Base-by-base conservation (phyloP, 2,113 vertebrate species). In the Tapirus terrestris region DNA sequence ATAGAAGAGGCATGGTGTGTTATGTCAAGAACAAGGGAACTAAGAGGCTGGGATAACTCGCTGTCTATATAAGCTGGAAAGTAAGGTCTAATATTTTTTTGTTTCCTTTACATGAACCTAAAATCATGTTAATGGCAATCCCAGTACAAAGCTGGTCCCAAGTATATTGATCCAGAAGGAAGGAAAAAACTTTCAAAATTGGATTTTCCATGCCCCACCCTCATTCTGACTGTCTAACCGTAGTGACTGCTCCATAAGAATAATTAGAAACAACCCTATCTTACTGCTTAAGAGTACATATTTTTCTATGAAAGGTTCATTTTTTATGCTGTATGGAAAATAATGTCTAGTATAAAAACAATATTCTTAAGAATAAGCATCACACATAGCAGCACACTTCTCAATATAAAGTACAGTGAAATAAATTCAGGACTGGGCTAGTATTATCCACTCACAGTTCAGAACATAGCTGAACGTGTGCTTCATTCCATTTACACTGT, bases 131-230 rank as follows among this genome's bases (percentile, higher is more conserved):
- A 85, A 83, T 1, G n/a, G 3, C 2, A 43, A 56, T 60, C 20
- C 53, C 72, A 75, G 6, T 39, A 45, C 94, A 92, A 89, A 81
- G 20, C 2, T 89, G 36, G 3, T 77, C n/a, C 67, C 29, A 91
- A 76, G 12, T 65, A 89, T 8, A 91, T 12, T 60, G 75, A 96
- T 58, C 18, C 43, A 95, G 5, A 90, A 4, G 25, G 16, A 81
- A 91, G 43, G 25, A 95, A 95, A 85, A 60, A 76, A n/a, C 11
- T 92, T 89, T 76, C 39, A 85, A 61, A 94, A 90, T 43, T 45
- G 0, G 8, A 27, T 10, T 85, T 93, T 75, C 33, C 9, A 91
- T 5, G 61, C 25, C 2, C 17, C 17, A 31, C 31, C 29, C 70
- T 63, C 65, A 13, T 77, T 84, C 51, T 60, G 25, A 36, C 65